phyloP scores from a whole-genome alignment of 2,113 vertebrate genomes.

The Loxodonta africana region DNA sequence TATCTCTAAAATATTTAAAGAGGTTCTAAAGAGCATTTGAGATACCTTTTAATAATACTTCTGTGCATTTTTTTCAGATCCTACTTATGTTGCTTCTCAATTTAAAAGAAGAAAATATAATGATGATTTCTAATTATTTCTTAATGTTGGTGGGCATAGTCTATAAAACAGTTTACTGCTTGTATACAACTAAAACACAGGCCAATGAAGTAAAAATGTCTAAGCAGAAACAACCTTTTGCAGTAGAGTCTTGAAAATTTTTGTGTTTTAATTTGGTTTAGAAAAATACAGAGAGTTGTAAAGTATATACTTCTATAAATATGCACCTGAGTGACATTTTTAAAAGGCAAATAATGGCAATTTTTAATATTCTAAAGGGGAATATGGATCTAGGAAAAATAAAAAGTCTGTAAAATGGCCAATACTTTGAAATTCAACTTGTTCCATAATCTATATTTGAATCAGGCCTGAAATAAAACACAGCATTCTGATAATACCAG shows the following conservation, averaged over 20 bases:
- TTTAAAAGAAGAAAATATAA: conserved; percentile 23
- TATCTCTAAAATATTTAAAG: neutral
- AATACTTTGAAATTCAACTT: conserved; percentile 44
- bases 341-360: conserved; percentile 29
- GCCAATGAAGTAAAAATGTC: neutral
- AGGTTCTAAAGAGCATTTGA: neutral
- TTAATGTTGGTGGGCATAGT: neutral
- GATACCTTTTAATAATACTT: neutral
- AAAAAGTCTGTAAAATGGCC: neutral
- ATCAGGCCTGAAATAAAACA: conserved; percentile 38
- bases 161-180: neutral
- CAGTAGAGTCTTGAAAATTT: neutral
- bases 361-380: neutral
- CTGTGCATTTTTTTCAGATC: conserved; percentile 15
- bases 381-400: neutral
- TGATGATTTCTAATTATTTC: neutral
- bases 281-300: neutral
- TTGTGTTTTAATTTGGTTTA: neutral
- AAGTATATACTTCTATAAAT: neutral
- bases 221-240: neutral
- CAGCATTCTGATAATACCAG: neutral
- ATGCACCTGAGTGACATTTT: conserved; percentile 17
- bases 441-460: neutral
- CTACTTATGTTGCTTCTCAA: neutral
- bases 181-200: neutral